A percentile compares a stretch with the other conserved stretches of the same genome.
Conservation (phyloP, 2,797 vertebrate genomes). For the Anguilla pacifica region DNA sequence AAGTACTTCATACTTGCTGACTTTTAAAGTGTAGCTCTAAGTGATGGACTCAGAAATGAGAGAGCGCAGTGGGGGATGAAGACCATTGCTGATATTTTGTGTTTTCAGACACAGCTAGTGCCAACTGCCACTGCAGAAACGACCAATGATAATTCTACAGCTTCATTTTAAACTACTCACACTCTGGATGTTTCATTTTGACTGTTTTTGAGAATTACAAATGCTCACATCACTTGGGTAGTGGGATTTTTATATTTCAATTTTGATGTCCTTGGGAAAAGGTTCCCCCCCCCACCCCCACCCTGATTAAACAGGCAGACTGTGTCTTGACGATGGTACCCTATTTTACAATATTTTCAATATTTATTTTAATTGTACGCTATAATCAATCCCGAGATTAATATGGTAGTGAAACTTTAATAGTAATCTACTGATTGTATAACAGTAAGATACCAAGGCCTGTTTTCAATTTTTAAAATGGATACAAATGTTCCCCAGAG, state of each 20-base stretch:
- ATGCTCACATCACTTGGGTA: background rate
- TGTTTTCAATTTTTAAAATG: background rate
- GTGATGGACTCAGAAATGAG: background rate
- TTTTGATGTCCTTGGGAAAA: background rate
- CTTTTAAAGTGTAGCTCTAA: background rate
- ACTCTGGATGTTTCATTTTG: background rate
- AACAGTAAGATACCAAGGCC: background rate
- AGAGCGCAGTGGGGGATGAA: background rate
- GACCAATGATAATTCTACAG: background rate
- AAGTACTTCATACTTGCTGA: background rate
- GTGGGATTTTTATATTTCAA: background rate
- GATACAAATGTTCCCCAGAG: conserved; percentile 3
- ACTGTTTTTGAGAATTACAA: background rate
- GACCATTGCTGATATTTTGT: background rate
- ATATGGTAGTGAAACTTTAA: background rate
- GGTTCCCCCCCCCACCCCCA: background rate
- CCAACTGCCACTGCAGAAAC: background rate
- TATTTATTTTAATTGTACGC: background rate
- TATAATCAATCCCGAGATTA: background rate
- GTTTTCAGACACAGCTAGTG: background rate
- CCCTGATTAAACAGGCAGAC: background rate
- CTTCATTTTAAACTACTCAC: background rate
- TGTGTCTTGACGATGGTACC: background rate
- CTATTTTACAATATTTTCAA: background rate
- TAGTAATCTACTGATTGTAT: background rate